Base-by-base conservation (phyloP, 2,888 invertebrate species). In the Sphinx pinastri region DNA sequence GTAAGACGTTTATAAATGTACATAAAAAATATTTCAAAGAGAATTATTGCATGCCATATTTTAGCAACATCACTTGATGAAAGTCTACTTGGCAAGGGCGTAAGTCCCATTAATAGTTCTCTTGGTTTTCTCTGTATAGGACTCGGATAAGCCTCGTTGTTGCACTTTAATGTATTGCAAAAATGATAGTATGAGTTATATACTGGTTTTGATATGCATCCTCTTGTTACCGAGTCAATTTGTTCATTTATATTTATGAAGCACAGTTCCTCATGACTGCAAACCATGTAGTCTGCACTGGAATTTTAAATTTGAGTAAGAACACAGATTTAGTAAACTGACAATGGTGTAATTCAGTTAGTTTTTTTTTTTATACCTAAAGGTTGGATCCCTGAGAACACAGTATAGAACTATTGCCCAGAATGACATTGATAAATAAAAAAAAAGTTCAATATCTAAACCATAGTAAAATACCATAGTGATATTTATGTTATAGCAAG, bases 151-250 rank as follows among this genome's bases (percentile, higher is more conserved):
- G 67, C 52, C 0, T 75, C 69, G 3, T 69, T 76, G 71, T 92
- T 92, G 71, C 91, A 92, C 0, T 71, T 58, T 0, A 77, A 71
- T 12, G 66, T 71, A 63, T 87, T 84, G 71, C 92, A 92, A 74
- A 84, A 86, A 68, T 76, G 76, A 76, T 78, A 85, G 38, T 87
- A 78, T 0, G 88, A 83, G 75, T 92, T 92, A 71, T 76, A 88
- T 6, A 73, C 77, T 31, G 88, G 88, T 71, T 74, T 78, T 11
- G 78, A 52, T n/a, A 81, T 80, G 73, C 92, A 92, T 71, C 91
- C 91, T 79, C 90, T 84, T 5, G 85, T 79, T 14, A 91, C 86
- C 71, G 76, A 81, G 70, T 83, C 81, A 5, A 73, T 74, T 71
- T 80, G 79, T 49, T 82, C 78, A 72, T 89, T 82, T 49, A 90